Evolutionary conservation across 2,888 invertebrate genomes (phyloP).

Genomic region (Stenolophus ochropezus): DNA sequence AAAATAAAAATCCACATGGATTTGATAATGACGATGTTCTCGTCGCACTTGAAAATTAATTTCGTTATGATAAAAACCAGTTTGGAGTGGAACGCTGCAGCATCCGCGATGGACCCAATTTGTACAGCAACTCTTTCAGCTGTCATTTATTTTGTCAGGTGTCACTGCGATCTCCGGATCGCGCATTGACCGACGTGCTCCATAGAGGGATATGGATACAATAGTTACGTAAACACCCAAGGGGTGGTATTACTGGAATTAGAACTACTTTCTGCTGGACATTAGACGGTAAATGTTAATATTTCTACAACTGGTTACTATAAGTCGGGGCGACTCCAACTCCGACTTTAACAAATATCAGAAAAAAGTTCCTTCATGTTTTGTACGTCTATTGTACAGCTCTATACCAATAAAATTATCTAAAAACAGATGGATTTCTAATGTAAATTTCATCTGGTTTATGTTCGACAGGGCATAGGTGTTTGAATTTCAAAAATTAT

Average conservation of each 20-base stretch:
- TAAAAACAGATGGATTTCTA: no score
- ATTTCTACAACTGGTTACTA: no score
- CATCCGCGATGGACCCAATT: conserved; percentile 62
- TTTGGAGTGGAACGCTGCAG: conserved; percentile 54
- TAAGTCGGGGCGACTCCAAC: no score
- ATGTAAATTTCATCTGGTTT: no score
- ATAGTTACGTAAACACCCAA: neutral
- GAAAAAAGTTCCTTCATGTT: no score
- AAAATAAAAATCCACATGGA: conserved; percentile 53
- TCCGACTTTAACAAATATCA: no score
- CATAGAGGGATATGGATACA: neutral
- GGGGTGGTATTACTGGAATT: neutral
- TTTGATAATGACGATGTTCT: conserved; percentile 56
- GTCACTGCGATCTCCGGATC: conserved; percentile 60
- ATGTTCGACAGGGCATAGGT: no score
- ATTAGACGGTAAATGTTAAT: no score
- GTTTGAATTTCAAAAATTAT: no score
- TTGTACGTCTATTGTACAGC: no score
- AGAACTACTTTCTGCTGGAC: neutral
- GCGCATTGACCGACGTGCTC: conserved; percentile 36
- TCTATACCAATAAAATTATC: no score
- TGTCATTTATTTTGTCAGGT: conserved; percentile 66
- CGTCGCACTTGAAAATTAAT: conserved; percentile 59
- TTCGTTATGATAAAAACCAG: conserved; percentile 59
- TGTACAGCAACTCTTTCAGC: conserved; percentile 64